Base-by-base conservation (phyloP, 2,113 vertebrate species). In the Lophotis ruficrista region DNA sequence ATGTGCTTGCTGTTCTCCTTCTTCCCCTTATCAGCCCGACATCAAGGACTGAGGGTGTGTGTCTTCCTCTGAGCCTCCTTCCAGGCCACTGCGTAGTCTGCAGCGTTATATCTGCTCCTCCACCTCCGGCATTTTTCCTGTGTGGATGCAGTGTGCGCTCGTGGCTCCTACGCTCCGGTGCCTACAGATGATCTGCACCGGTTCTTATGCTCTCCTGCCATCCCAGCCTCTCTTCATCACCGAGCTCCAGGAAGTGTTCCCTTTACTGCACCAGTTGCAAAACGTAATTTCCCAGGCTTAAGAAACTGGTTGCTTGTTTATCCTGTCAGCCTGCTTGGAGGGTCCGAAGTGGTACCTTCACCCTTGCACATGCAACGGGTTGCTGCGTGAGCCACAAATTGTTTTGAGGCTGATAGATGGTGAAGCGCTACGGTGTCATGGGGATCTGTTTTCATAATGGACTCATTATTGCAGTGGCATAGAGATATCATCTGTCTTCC, bases 81-180 rank as follows among this genome's bases (percentile, higher is more conserved):
- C 31, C 53, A 72, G 61, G 27, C 35, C 12, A 4, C 45, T 18
- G 14, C 45, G 7, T 1, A 6, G 28, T 54, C 43, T 6, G 8
- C 14, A 4, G 14, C 1, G 7, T 2, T 54, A 20, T 31, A 18
- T 18, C 66, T 51, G 23, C 64, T 82, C n/a, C 22, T 53, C 35
- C 78, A 45, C 12, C 81, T 64, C 65, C 0, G 9, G 58, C 5
- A 2, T 43, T 57, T 22, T 28, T 4, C 47, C 62, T 1, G 0
- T 18, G 24, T 12, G 6, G 45, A 2, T 2, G 4, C 53, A 48
- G 17, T 1, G 5, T 13, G 54, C 33, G 2, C 25, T 28, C 6
- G 1, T 2, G 1, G 3, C 35, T 56, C n/a, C 22, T 30, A 5
- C 10, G 4, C 41, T 70, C 20, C 12, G 9, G 21, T 13, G 6